phyloP scores from a whole-genome alignment of 2,797 vertebrate species.

The Tadarida brasiliensis region DNA sequence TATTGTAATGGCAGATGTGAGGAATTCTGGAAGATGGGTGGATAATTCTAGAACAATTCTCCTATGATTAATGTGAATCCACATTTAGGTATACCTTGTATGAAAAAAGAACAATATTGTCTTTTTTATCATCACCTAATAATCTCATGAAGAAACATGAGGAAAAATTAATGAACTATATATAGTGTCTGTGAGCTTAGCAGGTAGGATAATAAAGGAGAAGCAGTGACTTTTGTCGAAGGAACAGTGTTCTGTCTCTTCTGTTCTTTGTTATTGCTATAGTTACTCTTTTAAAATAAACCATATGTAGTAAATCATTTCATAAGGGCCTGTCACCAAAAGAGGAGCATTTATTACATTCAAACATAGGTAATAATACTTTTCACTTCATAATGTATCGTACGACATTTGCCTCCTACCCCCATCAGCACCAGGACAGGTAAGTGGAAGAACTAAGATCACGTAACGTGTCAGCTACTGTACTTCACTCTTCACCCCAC shows the following conservation, averaged over 20 bases:
- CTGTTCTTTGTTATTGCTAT: background rate
- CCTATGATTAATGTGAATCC: background rate
- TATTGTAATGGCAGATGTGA: background rate
- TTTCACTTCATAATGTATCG: fast-evolving
- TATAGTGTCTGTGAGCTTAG: background rate
- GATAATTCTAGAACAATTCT: background rate
- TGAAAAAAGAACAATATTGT: background rate
- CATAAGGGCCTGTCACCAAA: background rate
- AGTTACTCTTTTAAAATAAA: background rate
- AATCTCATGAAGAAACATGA: background rate
- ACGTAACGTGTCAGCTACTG: fast-evolving
- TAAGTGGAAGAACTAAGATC: background rate
- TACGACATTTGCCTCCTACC: background rate
- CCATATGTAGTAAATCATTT: background rate
- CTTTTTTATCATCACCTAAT: background rate
- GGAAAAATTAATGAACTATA: background rate
- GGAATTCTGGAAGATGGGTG: background rate
- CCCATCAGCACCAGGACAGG: fast-evolving
- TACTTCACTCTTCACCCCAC: background rate
- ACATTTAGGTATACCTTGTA: background rate
- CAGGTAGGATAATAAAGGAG: background rate
- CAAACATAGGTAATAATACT: too few species aligned
- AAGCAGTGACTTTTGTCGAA: background rate
- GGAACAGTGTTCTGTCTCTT: fast-evolving
- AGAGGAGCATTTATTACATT: background rate